Evolutionary conservation across 2,888 invertebrate species (phyloP), one percentile per base, ranked within the genome.

Genomic region (Polymixis lichenea): DNA sequence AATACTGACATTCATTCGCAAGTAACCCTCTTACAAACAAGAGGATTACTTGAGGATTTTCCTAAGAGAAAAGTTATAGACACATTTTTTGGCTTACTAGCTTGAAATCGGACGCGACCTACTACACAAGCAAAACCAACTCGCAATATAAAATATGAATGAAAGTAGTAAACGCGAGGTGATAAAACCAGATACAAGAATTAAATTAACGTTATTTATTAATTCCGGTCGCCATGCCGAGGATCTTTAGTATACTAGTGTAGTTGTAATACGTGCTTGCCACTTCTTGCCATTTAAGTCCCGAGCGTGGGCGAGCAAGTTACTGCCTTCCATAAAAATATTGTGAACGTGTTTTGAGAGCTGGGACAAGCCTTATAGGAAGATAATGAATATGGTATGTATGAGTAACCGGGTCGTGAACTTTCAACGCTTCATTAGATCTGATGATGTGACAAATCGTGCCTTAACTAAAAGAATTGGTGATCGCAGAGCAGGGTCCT

Each of bases 221-320:
- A 0, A 82, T 64, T 78, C 78, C 74, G 71, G 78, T 68, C 67
- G 74, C 64, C 60, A 38, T 51, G 66, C 38, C 19, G 78, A 60
- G 64, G 43, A 61, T 68, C 61, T 78, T n/a, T 61, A 53, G 64
- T 53, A 60, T 22, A 72, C 46, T 28, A 55, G 38, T 77, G 25
- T 77, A 22, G 77, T 77, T 64, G 51, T 72, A 69, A 74, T 60
- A 74, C 28, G n/a, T 43, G 71, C 32, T 72, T 43, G 60, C 15
- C 61, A 72, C 6, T 55, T 43, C n/a, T 77, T 72, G 82, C 82
- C 82, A 80, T 87, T 81, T 82, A 75, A 46, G 82, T 71, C 56
- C 28, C 6, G 49, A 56, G 22, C 53, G 87, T 87, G 67, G 87
- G 87, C 70, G 87, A 49, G n/a, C 78, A 19, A 62, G 84, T 78